phyloP scores from a whole-genome alignment of 2,888 invertebrate species.

The Synanthedon formicaeformis region DNA sequence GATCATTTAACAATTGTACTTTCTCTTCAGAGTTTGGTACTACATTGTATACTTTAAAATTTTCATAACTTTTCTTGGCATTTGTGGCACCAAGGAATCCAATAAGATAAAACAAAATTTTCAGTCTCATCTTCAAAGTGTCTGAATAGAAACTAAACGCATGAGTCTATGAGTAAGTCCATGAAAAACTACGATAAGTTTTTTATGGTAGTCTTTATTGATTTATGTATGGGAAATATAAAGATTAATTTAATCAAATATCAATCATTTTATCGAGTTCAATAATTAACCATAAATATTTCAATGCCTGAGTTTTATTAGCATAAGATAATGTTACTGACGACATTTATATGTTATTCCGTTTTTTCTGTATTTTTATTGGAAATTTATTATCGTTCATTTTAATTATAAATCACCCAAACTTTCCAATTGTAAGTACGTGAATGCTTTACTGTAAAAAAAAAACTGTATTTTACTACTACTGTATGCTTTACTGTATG shows the following conservation, averaged over 20 bases:
- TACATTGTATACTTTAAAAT: conserved; percentile 69
- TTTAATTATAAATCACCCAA: background rate
- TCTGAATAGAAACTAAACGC: background rate
- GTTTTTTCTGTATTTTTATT: background rate
- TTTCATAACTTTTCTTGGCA: conserved; percentile 47
- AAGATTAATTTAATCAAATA: no score
- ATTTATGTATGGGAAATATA: no score
- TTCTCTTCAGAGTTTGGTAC: conserved; percentile 49
- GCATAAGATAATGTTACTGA: no score
- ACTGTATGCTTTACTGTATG: no score
- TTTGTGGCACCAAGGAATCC: conserved; percentile 8
- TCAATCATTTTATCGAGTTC: no score
- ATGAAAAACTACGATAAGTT: no score
- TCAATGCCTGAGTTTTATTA: no score
- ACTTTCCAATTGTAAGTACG: background rate
- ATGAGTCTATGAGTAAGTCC: no score
- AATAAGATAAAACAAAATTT: conserved; percentile 8
- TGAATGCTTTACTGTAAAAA: background rate
- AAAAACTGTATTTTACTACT: no score
- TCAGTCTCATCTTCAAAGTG: conserved; percentile 9
- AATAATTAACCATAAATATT: no score
- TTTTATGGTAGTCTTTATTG: no score
- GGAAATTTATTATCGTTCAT: background rate
- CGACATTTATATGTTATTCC: no score
- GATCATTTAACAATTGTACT: conserved; percentile 46